Percentiles rank a stretch among this genome's conserved stretches.
Conservation (phyloP, 2,797 vertebrate genomes). For the Danionella dracula region DNA sequence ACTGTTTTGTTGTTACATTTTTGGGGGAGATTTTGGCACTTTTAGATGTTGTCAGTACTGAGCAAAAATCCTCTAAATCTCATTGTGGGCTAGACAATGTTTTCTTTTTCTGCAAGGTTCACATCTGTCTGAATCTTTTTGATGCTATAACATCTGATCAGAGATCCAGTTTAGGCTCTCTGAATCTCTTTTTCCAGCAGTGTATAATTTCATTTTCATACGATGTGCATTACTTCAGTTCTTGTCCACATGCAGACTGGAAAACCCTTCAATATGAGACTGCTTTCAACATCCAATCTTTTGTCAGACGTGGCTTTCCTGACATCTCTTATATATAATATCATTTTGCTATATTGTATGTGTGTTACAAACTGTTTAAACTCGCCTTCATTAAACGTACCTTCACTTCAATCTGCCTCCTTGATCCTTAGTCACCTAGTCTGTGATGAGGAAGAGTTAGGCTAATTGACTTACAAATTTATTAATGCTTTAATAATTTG, state of each 20-base stretch:
- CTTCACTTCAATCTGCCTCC: too few relatives aligned
- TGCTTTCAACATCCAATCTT: constrained; percentile 32
- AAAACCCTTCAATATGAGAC: constrained; percentile 27
- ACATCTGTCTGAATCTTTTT: too few relatives aligned
- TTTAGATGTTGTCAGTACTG: too few relatives aligned
- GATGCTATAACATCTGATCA: not conserved
- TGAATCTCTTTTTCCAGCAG: not conserved
- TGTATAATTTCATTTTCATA: not conserved
- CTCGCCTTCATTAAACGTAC: too few relatives aligned
- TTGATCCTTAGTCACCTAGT: too few relatives aligned
- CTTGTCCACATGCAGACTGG: constrained; percentile 17
- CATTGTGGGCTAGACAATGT: not conserved
- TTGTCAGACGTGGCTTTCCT: constrained; percentile 35
- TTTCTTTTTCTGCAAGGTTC: not conserved
- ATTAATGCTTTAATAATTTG: too few relatives aligned
- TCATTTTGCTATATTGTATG: too few relatives aligned
- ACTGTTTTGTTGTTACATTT: not conserved
- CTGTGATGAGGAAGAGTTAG: too few relatives aligned
- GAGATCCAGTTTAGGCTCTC: not conserved
- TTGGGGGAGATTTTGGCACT: not conserved
- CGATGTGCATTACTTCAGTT: constrained; percentile 17
- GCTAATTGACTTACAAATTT: too few relatives aligned
- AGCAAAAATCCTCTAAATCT: too few relatives aligned
- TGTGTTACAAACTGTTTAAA: too few relatives aligned
- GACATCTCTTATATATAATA: not conserved